Evolutionary conservation across 2,797 vertebrate species (phyloP).

Genomic region (Potorous gilbertii): DNA sequence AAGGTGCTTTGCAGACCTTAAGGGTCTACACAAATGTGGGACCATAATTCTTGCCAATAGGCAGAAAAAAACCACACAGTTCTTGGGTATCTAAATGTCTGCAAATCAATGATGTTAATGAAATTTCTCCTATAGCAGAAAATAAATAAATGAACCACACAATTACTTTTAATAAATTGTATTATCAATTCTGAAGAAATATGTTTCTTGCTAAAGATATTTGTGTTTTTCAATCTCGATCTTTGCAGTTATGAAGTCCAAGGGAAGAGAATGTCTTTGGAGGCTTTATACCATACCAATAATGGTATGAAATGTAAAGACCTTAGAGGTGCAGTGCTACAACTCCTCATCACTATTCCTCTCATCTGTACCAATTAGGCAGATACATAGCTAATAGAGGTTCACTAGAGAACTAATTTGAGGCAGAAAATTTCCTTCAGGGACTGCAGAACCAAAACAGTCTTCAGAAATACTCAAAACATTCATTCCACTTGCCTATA

Average conservation of each 20-base stretch:
- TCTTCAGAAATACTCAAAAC: background rate
- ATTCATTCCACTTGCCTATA: background rate
- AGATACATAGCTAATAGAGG: background rate
- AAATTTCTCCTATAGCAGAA: background rate
- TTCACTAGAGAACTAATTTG: background rate
- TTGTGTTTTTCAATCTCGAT: background rate
- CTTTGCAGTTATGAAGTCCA: background rate
- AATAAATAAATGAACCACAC: background rate
- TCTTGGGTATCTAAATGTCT: background rate
- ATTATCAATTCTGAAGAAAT: background rate
- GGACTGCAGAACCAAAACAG: background rate
- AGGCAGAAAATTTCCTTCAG: background rate
- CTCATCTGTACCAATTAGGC: background rate
- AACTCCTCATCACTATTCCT: background rate
- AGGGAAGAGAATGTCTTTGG: background rate
- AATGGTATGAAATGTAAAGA: background rate
- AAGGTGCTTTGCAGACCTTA: background rate
- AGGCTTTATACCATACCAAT: background rate
- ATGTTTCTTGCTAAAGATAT: background rate
- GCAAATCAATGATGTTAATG: background rate
- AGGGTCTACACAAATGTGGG: background rate
- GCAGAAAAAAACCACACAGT: background rate
- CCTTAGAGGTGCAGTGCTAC: background rate
- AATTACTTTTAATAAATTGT: background rate
- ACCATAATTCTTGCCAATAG: background rate